Evolutionary conservation across 2,888 invertebrate species (phyloP), one percentile per base, ranked within the genome.

Genomic region (Drosophila lacicola): DNA sequence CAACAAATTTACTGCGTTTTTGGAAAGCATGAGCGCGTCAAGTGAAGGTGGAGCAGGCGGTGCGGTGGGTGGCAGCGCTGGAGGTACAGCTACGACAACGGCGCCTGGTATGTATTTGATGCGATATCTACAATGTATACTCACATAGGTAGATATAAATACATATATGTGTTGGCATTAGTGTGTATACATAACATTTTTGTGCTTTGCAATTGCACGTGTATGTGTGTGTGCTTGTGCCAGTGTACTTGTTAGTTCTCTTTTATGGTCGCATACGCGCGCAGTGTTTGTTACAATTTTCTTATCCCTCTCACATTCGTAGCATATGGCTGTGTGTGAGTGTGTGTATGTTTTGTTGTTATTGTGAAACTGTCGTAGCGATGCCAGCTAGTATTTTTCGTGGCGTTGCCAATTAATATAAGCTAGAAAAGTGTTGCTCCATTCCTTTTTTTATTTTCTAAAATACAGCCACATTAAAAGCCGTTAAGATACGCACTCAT

Each of bases 21-120:
- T 89, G 69, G 77, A 82, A 69, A 86, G 69, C 68, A 90, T 90
- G 91, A 90, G 85, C 76, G 84, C 89, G 36, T 69, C 83, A 37
- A 80, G 81, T 71, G 90, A 90, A 53, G 81, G 82, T 17, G 89
- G 84, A 51, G 79, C 80, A 37, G 88, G 81, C 17, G 81, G 88
- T 50, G 55, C 79, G 19, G 83, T 84, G 73, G 88, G 83, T 50
- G 88, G 87, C 56, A 78, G 78, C 41, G 75, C 72, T 54, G 88
- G 81, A 68, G 73, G 82, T 73, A 86, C 89, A 71, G 90, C 89
- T 75, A 49, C 74, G 65, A 75, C 87, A 72, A 55, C 82, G n/a
- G 76, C 84, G 68, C 88, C 88, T 72, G 90, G 90, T 90, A 78
- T 80, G 90, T 83, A 73, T 60, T 62, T 50, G 41, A 67, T 56